Percentiles rank a stretch among this genome's conserved stretches.
These are phyloP conservation scores for Drosophila nigromelanica DNA, from an alignment of 1,140 invertebrate genomes.

Conservation along the genomic window DNA sequence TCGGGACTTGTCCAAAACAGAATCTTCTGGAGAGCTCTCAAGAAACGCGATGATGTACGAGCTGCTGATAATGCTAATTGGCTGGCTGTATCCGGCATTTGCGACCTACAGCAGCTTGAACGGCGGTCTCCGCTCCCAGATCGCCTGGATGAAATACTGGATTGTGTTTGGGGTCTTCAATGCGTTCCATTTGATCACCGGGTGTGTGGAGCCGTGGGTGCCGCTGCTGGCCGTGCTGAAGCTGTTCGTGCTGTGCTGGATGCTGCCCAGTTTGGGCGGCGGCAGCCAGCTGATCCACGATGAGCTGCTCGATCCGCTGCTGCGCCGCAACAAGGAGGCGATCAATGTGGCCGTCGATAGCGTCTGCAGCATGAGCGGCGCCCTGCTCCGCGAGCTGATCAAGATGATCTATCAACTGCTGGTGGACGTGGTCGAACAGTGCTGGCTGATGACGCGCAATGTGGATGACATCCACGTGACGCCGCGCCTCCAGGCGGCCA, in stretches of 20 bases:
- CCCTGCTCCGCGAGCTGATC: conserved; percentile 26
- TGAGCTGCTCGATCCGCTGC: conserved; percentile 44
- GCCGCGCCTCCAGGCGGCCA: conserved; percentile 42
- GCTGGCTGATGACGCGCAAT: conserved; percentile 16
- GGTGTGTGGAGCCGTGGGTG: conserved; percentile 28
- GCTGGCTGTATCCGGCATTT: conserved; percentile 67
- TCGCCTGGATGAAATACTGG: conserved; percentile 82
- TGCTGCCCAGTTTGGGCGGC: conserved; percentile 53
- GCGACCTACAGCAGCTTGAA: conserved; percentile 87
- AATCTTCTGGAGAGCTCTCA: no score
- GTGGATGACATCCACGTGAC: conserved; percentile 20
- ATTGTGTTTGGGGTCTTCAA: conserved; percentile 58
- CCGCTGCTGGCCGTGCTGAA: conserved; percentile 58
- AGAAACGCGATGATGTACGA: conserved; percentile 23
- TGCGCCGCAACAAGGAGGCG: conserved; percentile 85
- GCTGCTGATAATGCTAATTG: conserved; percentile 37
- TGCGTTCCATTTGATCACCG: conserved; percentile 31
- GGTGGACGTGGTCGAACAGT: conserved; percentile 31
- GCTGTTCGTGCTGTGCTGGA: conserved; percentile 54
- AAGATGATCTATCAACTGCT: conserved; percentile 21
- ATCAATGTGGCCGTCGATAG: conserved; percentile 92
- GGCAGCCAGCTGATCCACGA: conserved; percentile 54
- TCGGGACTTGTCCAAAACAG: not conserved
- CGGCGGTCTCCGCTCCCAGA: conserved; percentile 92
- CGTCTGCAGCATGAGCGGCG: not conserved